phyloP scores from a whole-genome alignment of 1,140 invertebrate species.

The Drosophila bifasciata region DNA sequence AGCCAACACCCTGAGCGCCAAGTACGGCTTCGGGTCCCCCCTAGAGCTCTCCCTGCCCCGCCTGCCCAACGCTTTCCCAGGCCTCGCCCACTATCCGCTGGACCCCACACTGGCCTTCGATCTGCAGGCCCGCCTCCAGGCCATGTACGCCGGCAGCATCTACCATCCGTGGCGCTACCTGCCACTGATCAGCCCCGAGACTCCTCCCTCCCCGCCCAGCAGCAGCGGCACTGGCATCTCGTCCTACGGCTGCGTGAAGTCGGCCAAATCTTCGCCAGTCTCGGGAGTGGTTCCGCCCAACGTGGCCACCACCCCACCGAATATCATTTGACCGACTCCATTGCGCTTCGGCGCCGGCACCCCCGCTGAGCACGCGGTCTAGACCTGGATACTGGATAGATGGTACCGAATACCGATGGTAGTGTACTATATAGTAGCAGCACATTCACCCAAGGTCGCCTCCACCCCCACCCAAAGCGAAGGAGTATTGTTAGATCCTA shows the following conservation, averaged over 20 bases:
- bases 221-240: conserved; percentile 78
- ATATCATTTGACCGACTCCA: conserved; percentile 84
- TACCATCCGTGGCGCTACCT: conserved; percentile 84
- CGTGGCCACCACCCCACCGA: conserved; percentile 61
- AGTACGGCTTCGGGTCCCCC: conserved; percentile 75
- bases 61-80: conserved; percentile 63
- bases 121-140: conserved; percentile 81
- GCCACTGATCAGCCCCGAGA: conserved; percentile 78
- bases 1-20: conserved; percentile 62
- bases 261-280: conserved; percentile 77
- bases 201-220: conserved; percentile 79
- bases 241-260: conserved; percentile 80
- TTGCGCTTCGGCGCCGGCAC: conserved; percentile 76
- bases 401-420: background rate
- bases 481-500: conserved; percentile 59
- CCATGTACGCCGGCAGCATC: conserved; percentile 78
- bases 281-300: conserved; percentile 24
- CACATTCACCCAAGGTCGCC: conserved; percentile 13
- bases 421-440: background rate
- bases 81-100: conserved; percentile 75
- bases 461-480: conserved; percentile 9
- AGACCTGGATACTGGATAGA: conserved; percentile 22
- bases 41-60: conserved; percentile 78
- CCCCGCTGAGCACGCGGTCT: conserved; percentile 78
- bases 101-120: conserved; percentile 82